A percentile compares a stretch with the other conserved stretches of the same genome.
These are phyloP conservation scores for Drosophila meridionalis DNA, from an alignment of 2,888 invertebrate species.

Conservation along the genomic window DNA sequence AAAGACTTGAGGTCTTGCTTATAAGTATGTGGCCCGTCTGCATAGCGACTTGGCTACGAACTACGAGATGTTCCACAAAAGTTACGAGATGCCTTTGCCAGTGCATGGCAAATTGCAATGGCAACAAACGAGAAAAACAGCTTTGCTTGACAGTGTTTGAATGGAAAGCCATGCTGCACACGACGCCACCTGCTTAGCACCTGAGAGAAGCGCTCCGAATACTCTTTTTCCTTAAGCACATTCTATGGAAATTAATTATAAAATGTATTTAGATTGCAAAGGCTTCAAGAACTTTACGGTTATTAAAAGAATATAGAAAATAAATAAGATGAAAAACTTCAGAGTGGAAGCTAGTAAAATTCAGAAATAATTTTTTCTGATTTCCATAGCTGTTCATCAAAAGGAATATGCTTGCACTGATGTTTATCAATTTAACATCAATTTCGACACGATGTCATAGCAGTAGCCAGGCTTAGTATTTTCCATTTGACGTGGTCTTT, in stretches of 20 bases:
- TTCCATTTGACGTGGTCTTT: neutral
- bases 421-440: too few species aligned
- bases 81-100: neutral
- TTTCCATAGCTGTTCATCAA: neutral
- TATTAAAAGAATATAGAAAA: neutral
- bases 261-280: neutral
- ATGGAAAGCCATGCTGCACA: neutral
- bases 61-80: slow-evolving; percentile 19
- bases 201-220: neutral
- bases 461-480: too few species aligned
- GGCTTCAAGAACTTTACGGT: neutral
- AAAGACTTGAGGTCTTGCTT: slow-evolving; percentile 69
- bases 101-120: neutral
- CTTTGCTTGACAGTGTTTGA: neutral
- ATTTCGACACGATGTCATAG: too few species aligned
- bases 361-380: neutral
- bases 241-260: slow-evolving; percentile 1
- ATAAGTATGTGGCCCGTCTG: slow-evolving; percentile 26
- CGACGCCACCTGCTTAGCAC: slow-evolving; percentile 1
- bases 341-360: neutral
- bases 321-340: neutral
- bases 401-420: neutral
- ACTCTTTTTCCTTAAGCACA: neutral
- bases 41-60: slow-evolving; percentile 13
- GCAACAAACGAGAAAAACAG: slow-evolving; percentile 2